These are phyloP conservation scores for Thymallus thymallus DNA, from an alignment of 2,113 vertebrate genomes.

Conservation along the genomic window DNA sequence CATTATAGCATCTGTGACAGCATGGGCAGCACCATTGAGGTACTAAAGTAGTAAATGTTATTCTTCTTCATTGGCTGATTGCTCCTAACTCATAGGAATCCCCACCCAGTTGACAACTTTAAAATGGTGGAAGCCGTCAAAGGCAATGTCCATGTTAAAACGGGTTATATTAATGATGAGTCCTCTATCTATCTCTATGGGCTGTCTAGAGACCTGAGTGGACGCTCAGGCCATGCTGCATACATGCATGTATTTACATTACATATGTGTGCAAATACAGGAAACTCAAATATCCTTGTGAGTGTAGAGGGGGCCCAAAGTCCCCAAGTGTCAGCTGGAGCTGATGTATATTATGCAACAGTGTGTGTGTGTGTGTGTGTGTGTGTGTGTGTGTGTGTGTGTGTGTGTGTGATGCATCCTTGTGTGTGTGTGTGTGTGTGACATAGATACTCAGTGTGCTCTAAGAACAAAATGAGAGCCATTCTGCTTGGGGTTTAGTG, in stretches of 20 bases:
- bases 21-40: background rate
- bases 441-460: conserved; percentile 6
- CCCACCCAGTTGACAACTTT: no score
- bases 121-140: no score
- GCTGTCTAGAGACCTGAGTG: conserved; percentile 48
- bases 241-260: conserved; percentile 56
- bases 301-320: conserved; percentile 35
- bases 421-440: conserved; percentile 30
- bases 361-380: conserved; percentile 10
- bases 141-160: no score
- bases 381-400: conserved; percentile 5
- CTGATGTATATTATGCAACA: conserved; percentile 40
- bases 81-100: no score
- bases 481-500: conserved; percentile 64
- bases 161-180: no score
- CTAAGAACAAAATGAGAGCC: conserved; percentile 12
- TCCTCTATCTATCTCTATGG: no score
- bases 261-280: conserved; percentile 41
- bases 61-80: no score
- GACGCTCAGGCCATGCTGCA: conserved; percentile 51
- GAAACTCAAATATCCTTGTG: conserved; percentile 51
- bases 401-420: background rate
- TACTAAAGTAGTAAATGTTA: no score
- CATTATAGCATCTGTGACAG: background rate
- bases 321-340: conserved; percentile 54